Evolutionary conservation across 2,888 invertebrate genomes (phyloP).

Genomic region (Elaeidobius kamerunicus): DNA sequence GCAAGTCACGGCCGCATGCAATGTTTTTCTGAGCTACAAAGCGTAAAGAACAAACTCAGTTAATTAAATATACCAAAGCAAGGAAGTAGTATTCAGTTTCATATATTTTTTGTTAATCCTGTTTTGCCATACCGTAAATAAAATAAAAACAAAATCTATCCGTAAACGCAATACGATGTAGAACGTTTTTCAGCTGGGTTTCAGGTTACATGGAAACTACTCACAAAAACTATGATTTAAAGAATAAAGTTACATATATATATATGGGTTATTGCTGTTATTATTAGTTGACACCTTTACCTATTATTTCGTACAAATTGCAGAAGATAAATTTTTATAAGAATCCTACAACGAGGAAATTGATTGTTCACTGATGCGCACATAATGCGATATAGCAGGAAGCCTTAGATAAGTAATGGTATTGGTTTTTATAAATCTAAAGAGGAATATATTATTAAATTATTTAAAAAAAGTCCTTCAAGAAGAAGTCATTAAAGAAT

Average conservation of each 20-base stretch:
- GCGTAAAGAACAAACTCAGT: slow-evolving; percentile 21
- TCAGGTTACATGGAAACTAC: slow-evolving; percentile 13
- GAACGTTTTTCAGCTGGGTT: not conserved
- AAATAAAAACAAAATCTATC: slow-evolving; percentile 17
- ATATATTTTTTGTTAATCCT: slow-evolving; percentile 7
- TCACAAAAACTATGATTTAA: slow-evolving; percentile 3
- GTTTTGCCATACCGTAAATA: slow-evolving; percentile 13
- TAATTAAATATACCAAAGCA: slow-evolving; percentile 21
- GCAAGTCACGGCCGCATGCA: slow-evolving; percentile 13
- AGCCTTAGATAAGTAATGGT: too few relatives aligned
- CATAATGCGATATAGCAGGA: too few relatives aligned
- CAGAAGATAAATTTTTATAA: too few relatives aligned
- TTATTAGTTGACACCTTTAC: not conserved
- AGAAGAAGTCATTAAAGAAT: too few relatives aligned
- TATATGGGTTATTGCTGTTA: not conserved
- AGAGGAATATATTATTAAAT: too few relatives aligned
- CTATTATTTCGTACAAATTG: too few relatives aligned
- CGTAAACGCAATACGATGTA: slow-evolving; percentile 10
- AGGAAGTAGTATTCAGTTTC: slow-evolving; percentile 21
- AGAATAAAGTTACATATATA: slow-evolving; percentile 2
- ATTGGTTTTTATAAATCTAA: too few relatives aligned
- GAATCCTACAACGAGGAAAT: too few relatives aligned
- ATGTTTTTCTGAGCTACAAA: slow-evolving; percentile 16
- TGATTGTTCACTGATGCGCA: too few relatives aligned
- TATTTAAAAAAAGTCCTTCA: too few relatives aligned